Evolutionary conservation across 2,113 vertebrate species (phyloP), one percentile per base, ranked within the genome.

Genomic region (Phoenicopterus ruber): DNA sequence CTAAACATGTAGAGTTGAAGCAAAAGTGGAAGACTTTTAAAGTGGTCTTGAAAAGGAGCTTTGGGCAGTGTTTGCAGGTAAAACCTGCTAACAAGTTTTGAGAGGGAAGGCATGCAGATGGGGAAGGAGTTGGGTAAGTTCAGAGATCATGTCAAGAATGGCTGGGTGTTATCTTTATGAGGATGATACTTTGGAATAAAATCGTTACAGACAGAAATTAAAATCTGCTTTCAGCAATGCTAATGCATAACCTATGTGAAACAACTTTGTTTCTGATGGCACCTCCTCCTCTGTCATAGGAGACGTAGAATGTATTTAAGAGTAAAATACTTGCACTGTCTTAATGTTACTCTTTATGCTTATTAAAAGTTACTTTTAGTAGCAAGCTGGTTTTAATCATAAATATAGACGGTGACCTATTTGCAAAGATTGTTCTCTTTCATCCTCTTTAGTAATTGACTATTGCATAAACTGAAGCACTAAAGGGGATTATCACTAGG

Each of bases 401-500:
- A 97, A 96, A 97, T 96, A 97, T 95, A 97, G 91, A 79, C 96
- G 73, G 85, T 97, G 97, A 97, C 97, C 96, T 97, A 98, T 97
- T 97, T 98, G 94, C 82, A 92, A 97, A 98, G 96, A 94, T 88
- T 86, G 95, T 77, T 95, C 90, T 95, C 96, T 96, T 97, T 97
- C 96, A 98, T 97, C 97, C 97, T 98, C 96, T 98, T 98, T 96
- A 96, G 96, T 98, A 97, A 97, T 96, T 97, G 95, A 96, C 96
- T 96, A 90, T 97, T 97, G 97, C 97, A 97, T 97, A 96, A 97
- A 97, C 97, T 97, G 96, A 96, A 96, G 94, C 76, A 86, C 86
- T 96, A 95, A 96, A 96, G 92, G 96, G 96, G 96, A 97, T 97
- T 97, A 98, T 95, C 91, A 76, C 77, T 81, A 92, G 90, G 91